phyloP scores from a whole-genome alignment of 1,140 invertebrate species.

The Tyrophagus putrescentiae region DNA sequence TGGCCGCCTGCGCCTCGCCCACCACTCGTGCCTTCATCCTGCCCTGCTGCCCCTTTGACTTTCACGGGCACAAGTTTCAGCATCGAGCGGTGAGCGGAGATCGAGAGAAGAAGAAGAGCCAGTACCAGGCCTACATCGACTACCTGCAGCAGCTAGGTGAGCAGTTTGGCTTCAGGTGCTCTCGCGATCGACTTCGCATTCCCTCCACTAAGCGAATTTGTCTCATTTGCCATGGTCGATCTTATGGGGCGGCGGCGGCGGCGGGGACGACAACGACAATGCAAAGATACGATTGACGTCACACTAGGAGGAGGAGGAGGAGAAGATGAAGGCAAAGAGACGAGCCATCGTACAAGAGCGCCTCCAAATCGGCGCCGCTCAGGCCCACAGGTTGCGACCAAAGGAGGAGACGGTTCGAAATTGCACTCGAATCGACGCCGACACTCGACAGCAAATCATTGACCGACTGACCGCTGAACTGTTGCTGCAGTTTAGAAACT shows the following conservation, averaged over 20 bases:
- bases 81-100: conserved; percentile 34
- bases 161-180: conserved; percentile 56
- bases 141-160: conserved; percentile 54
- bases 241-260: conserved; percentile 27
- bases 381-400: conserved; percentile 48
- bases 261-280: conserved; percentile 25
- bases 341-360: neutral
- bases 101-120: conserved; percentile 39
- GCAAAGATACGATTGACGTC: conserved; percentile 18
- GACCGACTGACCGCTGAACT: conserved; percentile 42
- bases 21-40: conserved; percentile 62
- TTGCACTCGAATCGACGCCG: conserved; percentile 62
- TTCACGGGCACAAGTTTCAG: conserved; percentile 62
- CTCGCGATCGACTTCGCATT: conserved; percentile 71
- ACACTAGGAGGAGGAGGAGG: conserved; percentile 8
- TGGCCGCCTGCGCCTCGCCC: conserved; percentile 52
- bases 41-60: conserved; percentile 85
- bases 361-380: neutral
- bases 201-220: conserved; percentile 87
- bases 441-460: conserved; percentile 48
- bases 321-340: neutral
- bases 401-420: conserved; percentile 56
- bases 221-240: conserved; percentile 50
- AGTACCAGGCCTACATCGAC: conserved; percentile 67
- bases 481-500: conserved; percentile 30